phyloP scores from a whole-genome alignment of 2,888 invertebrate genomes.

The Herminia tarsipennalis region DNA sequence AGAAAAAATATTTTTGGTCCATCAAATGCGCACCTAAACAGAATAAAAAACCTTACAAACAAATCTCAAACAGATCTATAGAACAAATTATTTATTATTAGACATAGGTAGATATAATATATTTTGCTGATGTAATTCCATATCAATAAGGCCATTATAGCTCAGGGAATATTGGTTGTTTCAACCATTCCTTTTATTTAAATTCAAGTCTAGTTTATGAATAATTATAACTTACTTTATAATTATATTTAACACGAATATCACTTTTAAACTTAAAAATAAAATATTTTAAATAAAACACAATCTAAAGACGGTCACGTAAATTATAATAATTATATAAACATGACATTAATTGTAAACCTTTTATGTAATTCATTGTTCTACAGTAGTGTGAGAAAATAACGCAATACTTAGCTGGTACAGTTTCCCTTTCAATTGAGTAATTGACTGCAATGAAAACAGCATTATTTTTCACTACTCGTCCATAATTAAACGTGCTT shows the following conservation, averaged over 20 bases:
- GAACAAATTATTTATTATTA: too few species aligned
- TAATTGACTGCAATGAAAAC: too few species aligned
- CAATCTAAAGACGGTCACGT: constrained; percentile 19
- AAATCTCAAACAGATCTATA: constrained; percentile 28
- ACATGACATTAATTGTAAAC: too few species aligned
- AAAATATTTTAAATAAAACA: constrained; percentile 30
- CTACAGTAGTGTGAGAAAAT: too few species aligned
- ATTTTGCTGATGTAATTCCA: too few species aligned
- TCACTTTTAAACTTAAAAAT: constrained; percentile 47
- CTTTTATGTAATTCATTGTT: too few species aligned
- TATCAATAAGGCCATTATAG: neutral
- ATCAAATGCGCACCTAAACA: constrained; percentile 30
- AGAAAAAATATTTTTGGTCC: constrained; percentile 34
- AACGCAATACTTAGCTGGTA: too few species aligned
- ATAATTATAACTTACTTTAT: constrained; percentile 34
- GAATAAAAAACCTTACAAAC: constrained; percentile 22
- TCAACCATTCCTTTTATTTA: constrained; percentile 12
- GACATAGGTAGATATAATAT: too few species aligned
- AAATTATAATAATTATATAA: neutral
- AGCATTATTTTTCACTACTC: too few species aligned
- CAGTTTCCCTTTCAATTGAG: too few species aligned
- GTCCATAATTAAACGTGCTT: too few species aligned
- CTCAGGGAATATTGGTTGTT: neutral
- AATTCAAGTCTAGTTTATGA: constrained; percentile 32
- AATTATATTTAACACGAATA: constrained; percentile 44